Evolutionary conservation across 2,888 invertebrate species (phyloP), one percentile per base, ranked within the genome.

Genomic region (Synanthedon myopaeformis): DNA sequence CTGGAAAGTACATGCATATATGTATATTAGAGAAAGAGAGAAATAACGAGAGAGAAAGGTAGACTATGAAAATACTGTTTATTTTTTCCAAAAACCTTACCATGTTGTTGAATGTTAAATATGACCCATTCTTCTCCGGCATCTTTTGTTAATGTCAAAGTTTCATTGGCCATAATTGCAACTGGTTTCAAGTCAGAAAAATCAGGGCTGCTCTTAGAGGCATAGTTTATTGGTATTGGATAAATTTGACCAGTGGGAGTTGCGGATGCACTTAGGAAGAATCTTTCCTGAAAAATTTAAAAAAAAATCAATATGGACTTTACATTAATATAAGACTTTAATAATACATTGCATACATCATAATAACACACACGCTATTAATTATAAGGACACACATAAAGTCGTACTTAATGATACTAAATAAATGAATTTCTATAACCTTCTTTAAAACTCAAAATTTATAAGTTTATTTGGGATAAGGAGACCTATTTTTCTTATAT

Each of bases 101-200:
- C 91, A 59, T 91, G 91, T 72, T 92, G 90, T 57, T 90, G 80
- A 53, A 91, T 68, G 66, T 93, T 93, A 54, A 92, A 84, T 49
- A 92, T 81, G 35, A 92, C 88, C 92, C 92, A 92, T 56, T 89
- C 84, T 56, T 79, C 76, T 0, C 72, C 76, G 17, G 69, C 54
- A 1, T 55, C 57, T 55, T 77, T 79, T 2, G 64, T 58, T 0
- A 81, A 52, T 0, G 72, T 72, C 48, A 77, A 74, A 6, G 65
- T 69, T 50, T 77, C 76, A 10, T 74, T 70, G 17, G 73, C 74
- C 71, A 92, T 73, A 83, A 92, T 91, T 28, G 69, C 58, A 57
- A 63, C 53, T 0, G 86, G 79, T 52, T 65, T 78, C 4, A 84
- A 58, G 10, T 68, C 65, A 0, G 56, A 59, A 53, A 89, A 89